Evolutionary conservation across 2,888 invertebrate species (phyloP).

Genomic region (Lithophane semibrunnea): DNA sequence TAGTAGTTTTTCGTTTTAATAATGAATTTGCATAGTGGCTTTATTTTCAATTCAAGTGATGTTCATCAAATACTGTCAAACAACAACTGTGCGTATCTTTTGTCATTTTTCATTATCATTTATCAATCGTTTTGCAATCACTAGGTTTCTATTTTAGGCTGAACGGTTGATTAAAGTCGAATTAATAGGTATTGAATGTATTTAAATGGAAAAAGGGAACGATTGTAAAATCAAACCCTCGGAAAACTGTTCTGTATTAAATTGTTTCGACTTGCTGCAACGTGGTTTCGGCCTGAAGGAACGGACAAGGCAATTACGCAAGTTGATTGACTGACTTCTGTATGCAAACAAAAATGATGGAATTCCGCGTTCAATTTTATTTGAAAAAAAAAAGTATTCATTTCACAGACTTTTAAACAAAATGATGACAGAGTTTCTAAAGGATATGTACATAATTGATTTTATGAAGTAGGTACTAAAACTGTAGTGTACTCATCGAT

Average conservation of each 20-base stretch:
- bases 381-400: background rate
- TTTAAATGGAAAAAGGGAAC: no score
- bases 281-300: slow-evolving; percentile 46
- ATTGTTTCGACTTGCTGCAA: slow-evolving; percentile 37
- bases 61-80: slow-evolving; percentile 19
- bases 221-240: background rate
- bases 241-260: slow-evolving; percentile 9
- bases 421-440: background rate
- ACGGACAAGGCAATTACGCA: slow-evolving; percentile 32
- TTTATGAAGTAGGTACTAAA: slow-evolving; percentile 7
- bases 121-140: background rate
- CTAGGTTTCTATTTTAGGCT: background rate
- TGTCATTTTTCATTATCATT: slow-evolving; percentile 14
- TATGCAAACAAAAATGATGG: slow-evolving; percentile 43
- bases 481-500: slow-evolving; percentile 19
- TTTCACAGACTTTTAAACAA: background rate
- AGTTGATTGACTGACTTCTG: slow-evolving; percentile 45
- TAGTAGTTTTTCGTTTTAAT: background rate
- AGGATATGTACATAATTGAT: background rate
- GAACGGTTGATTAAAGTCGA: background rate
- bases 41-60: background rate
- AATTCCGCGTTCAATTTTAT: slow-evolving; percentile 18
- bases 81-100: slow-evolving; percentile 10
- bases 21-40: background rate
- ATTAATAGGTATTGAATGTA: background rate